phyloP scores from a whole-genome alignment of 2,797 vertebrate genomes.

The Tarsius wallacei region DNA sequence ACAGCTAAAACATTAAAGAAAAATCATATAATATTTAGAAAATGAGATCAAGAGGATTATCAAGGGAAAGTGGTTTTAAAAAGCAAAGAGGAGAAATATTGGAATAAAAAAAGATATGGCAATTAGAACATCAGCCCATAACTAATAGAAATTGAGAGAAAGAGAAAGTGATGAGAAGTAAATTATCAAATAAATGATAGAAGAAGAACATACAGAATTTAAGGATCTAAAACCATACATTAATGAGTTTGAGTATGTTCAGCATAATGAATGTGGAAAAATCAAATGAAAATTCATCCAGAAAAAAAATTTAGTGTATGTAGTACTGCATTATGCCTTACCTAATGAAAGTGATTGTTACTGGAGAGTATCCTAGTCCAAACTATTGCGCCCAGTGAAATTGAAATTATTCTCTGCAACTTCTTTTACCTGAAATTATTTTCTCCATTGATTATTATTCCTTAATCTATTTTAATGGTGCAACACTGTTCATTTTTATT shows the following conservation, averaged over 20 bases:
- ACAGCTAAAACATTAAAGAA: neutral
- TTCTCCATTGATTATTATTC: conserved; percentile 7
- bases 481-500: neutral
- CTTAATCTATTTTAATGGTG: neutral
- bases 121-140: neutral
- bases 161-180: neutral
- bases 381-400: neutral
- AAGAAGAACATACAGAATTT: neutral
- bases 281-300: neutral
- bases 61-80: neutral
- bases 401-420: neutral
- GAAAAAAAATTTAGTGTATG: neutral
- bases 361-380: neutral
- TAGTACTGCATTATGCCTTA: neutral
- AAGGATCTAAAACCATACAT: neutral
- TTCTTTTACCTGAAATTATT: neutral
- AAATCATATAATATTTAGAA: neutral
- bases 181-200: neutral
- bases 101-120: neutral
- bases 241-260: neutral
- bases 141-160: neutral
- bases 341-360: neutral
- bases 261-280: neutral
- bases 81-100: neutral
- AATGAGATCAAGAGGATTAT: neutral